Evolutionary conservation across 2,797 vertebrate genomes (phyloP), one percentile per base, ranked within the genome.

Genomic region (Microctenopoma lineatum): DNA sequence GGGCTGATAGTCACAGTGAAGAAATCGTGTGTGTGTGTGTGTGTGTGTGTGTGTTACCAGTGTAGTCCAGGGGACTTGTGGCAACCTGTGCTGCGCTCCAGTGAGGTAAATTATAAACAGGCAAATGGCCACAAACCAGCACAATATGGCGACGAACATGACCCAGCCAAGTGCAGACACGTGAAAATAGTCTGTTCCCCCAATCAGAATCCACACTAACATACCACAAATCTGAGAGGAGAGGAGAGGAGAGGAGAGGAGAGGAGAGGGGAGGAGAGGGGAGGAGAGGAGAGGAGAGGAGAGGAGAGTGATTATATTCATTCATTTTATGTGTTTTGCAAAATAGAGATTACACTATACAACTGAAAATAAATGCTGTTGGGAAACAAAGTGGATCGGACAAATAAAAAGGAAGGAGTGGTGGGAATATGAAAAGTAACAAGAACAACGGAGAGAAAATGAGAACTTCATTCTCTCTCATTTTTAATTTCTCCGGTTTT

Each of bases 191-290:
- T 97, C 95, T 0, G 96, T 97, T 21, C 96, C 96, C 7, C 95
- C 96, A 0, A 98, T 89, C 60, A 98, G 90, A 7, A 95, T 96
- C 97, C 96, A 98, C 25, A 98, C 96, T 80, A 98, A 87, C 77
- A 98, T 91, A 2, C 97, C 97, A 76, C 93, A 86, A 0, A 96
- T 83, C 97, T 98, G 90, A 13, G 47, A 72, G 18, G 12, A 42
- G 48, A 55, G 16, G 36, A 34, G 32, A 50, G 48, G 34, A 50
- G 39, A 46, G 50, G 16, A 18, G 4, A 26, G 27, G 27, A 29
- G 27, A 29, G 27, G 27, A 29, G 27, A 29, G 27, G 27, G 3
- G 27, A 29, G 27, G 27, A 29, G 27, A 29, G 27, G 27, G 3
- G 27, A 29, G 27, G 27, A 29, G 27, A 29, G 27, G 27, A 29